Base-by-base conservation (phyloP, 2,113 vertebrate species). In the Ochotona curzoniae region DNA sequence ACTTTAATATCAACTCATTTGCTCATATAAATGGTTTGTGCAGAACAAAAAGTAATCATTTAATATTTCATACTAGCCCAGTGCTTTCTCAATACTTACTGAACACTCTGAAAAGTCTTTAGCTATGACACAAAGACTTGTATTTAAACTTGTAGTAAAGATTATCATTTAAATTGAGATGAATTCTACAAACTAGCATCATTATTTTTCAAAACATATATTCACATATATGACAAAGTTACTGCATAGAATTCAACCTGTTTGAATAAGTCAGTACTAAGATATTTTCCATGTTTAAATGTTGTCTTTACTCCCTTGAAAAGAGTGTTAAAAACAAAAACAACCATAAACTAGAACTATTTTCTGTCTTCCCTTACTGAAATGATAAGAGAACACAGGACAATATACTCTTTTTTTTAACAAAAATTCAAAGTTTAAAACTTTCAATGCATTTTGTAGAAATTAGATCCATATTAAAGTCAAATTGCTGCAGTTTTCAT, bases 101-200 rank as follows among this genome's bases (percentile, higher is more conserved):
- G 28, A 80, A 18, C 6, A 87, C 60, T 80, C 10, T 83, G 18
- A 67, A 71, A 94, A 54, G 5, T 81, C 3, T 88, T 90, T 70
- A 47, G 8, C 54, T 93, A 47, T 49, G 64, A 54, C 26, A 71
- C 30, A 95, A 90, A 93, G 18, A 57, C 4, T 60, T 51, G 1
- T 30, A 26, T 75, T 13, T 93, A 80, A 75, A 21, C 89, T 96
- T 94, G 25, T 93, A 47, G n/a, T 61, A 54, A 73, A 91, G 85
- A 2, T 91, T 14, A 94, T 47, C 26, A 85, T 4, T 0, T 85
- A 87, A 86, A 4, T 5, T 79, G 49, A 86, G 20, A 60, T 73
- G 5, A 78, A 60, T 66, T 66, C 67, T 81, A 78, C 6, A 90
- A 54, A 76, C 2, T 88, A 28, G 32, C 38, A 9, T 4, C 54